Conservation (phyloP, 30 jellyfish, hydroid and myxozoan genomes). For the Mastigias papua region DNA sequence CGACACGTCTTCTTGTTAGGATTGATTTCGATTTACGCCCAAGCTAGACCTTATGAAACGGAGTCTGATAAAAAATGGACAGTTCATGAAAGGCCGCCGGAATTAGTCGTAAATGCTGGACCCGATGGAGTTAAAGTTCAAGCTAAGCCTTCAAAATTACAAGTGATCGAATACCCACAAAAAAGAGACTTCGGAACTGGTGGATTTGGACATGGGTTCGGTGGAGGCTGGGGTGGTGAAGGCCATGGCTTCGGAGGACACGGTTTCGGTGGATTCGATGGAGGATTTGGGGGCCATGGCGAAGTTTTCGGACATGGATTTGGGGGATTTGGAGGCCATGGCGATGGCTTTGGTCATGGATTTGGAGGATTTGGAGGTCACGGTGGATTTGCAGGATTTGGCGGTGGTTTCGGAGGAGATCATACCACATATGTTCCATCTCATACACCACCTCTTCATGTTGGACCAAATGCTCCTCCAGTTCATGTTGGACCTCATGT, state of each 20-base stretch:
- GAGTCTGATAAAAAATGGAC: slow-evolving; percentile 90
- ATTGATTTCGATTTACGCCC: slow-evolving; percentile 49
- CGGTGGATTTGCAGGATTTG: slow-evolving; percentile 54
- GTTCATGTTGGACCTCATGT: slow-evolving; percentile 98
- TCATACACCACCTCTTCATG: slow-evolving; percentile 97
- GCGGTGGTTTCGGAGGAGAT: slow-evolving; percentile 82
- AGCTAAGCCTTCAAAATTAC: slow-evolving; percentile 93
- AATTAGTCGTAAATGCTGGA: slow-evolving; percentile 93
- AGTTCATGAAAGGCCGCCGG: slow-evolving; percentile 95
- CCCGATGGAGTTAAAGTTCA: slow-evolving; percentile 98
- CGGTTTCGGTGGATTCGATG: slow-evolving; percentile 68
- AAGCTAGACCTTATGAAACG: slow-evolving; percentile 84
- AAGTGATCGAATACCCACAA: slow-evolving; percentile 93
- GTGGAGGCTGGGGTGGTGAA: slow-evolving; percentile 79
- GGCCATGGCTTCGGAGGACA: slow-evolving; percentile 76
- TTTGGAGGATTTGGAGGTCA: slow-evolving; percentile 62
- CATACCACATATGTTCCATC: slow-evolving; percentile 98
- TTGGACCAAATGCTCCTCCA: slow-evolving; percentile 99
- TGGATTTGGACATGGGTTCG: slow-evolving; percentile 71
- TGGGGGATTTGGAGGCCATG: slow-evolving; percentile 64
- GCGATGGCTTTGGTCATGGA: slow-evolving; percentile 80
- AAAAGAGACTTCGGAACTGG: slow-evolving; percentile 70
- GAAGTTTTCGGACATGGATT: slow-evolving; percentile 71
- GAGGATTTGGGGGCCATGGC: slow-evolving; percentile 58
- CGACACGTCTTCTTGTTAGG: slow-evolving; percentile 64